Evolutionary conservation across 2,888 invertebrate genomes (phyloP), one percentile per base, ranked within the genome.

Genomic region (Cepaea hortensis): DNA sequence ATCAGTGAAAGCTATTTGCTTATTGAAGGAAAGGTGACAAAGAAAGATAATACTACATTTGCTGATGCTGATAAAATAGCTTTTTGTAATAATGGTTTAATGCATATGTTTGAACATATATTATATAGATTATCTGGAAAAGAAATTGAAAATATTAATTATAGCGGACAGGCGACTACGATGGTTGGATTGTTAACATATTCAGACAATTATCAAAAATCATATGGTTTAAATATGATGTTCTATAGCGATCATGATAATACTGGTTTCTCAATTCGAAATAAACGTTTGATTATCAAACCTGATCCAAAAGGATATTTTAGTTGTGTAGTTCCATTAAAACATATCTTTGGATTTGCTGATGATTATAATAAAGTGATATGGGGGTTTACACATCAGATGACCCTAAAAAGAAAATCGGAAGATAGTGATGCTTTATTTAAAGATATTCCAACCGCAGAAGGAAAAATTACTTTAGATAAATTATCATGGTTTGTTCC

Each of bases 331-430:
- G n/a, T 82, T 72, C 70, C 81, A 48, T 72, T 82, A 72, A 82
- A 82, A 82, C 81, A 82, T 72, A 70, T 70, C 3, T 82, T 82
- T 48, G 81, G 81, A 0, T 82, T 82, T 72, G 23, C 50, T 6
- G 81, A 70, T 35, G 81, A 82, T 70, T 82, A 82, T 72, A 13
- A 82, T 46, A 82, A 82, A 70, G 46, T 82, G 0, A 65, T 82
- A 6, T 82, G n/a, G 3, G 81, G 81, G 1, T 82, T 82, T 68
- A 46, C 3, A 46, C 81, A 82, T n/a, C 48, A 48, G 3, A 7
- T 82, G 3, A 82, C 70, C 6, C 15, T 82, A 11, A 5, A 35
- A 0, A 82, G 50, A 82, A 61, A 70, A 82, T 82, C 81, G 4
- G 70, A 68, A 46, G 50, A 70, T 46, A 35, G 35, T 62, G 62